Evolutionary conservation across 2,797 vertebrate genomes (phyloP).

Genomic region (Acrocephalus scirpaceus): DNA sequence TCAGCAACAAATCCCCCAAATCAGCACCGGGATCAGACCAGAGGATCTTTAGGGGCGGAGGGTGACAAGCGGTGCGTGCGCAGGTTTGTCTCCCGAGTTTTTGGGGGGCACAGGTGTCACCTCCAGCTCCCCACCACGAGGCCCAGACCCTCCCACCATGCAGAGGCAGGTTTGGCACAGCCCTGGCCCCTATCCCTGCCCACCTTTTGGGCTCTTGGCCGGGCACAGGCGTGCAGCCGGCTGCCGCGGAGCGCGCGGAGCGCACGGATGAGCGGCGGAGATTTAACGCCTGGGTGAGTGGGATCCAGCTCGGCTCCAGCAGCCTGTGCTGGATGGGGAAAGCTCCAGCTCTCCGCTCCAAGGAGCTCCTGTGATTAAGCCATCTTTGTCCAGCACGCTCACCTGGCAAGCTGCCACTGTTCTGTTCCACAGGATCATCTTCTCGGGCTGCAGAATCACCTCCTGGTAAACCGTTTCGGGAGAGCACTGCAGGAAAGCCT

Average conservation of each 20-base stretch:
- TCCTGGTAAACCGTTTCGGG: slow-evolving; percentile 95
- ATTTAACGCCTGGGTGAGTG: slow-evolving; percentile 44
- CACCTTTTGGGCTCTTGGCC: slow-evolving; percentile 38
- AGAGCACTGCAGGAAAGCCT: slow-evolving; percentile 92
- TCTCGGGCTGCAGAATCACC: slow-evolving; percentile 94
- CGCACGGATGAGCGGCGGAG: slow-evolving; percentile 9
- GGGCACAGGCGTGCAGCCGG: slow-evolving; percentile 10
- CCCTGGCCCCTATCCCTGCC: slow-evolving; percentile 8
- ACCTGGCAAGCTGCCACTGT: slow-evolving; percentile 93
- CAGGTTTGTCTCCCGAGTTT: rapidly evolving
- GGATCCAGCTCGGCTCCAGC: slow-evolving; percentile 41
- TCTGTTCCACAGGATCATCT: slow-evolving; percentile 95
- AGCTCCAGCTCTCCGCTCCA: slow-evolving; percentile 53
- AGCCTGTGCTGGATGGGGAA: neutral
- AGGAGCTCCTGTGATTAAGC: slow-evolving; percentile 66
- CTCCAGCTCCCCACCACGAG: neutral
- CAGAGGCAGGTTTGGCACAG: neutral
- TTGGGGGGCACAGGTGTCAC: neutral
- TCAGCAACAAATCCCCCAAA: no score
- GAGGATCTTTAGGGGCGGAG: rapidly evolving
- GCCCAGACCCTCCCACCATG: neutral
- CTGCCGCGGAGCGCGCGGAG: neutral
- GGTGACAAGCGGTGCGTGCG: rapidly evolving
- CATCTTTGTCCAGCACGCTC: slow-evolving; percentile 54
- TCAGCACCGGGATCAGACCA: neutral